phyloP scores from a whole-genome alignment of 2,113 vertebrate genomes.

The Vicugna pacos region DNA sequence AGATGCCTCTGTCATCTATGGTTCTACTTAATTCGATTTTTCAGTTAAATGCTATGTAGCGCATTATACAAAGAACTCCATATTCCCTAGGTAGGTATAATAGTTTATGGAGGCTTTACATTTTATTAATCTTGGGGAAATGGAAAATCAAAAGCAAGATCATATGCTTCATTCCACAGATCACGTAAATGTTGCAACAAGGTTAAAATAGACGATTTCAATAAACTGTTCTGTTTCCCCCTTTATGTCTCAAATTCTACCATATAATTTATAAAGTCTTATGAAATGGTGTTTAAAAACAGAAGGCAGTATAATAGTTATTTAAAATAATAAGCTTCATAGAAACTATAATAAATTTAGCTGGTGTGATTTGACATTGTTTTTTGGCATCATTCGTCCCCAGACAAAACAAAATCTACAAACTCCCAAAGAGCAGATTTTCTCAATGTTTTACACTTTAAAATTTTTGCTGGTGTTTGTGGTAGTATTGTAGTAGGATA shows the following conservation, averaged over 20 bases:
- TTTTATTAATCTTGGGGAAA: constrained; percentile 59
- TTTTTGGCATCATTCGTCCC: not conserved
- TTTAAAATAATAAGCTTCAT: not conserved
- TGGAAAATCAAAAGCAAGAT: constrained; percentile 34
- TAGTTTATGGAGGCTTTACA: constrained; percentile 50
- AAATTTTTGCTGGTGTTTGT: not conserved
- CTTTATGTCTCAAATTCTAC: not conserved
- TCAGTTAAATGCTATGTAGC: constrained; percentile 65
- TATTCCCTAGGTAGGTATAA: constrained; percentile 57
- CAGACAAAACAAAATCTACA: not conserved
- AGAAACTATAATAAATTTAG: constrained; percentile 13
- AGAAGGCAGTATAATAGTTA: not conserved
- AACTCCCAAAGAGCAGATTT: not conserved
- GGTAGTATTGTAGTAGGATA: not conserved
- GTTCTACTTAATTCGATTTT: constrained; percentile 73
- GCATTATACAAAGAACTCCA: constrained; percentile 59
- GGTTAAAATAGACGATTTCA: constrained; percentile 36
- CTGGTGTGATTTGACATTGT: not conserved
- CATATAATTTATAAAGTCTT: not conserved
- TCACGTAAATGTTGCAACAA: constrained; percentile 27
- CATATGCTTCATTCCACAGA: not conserved
- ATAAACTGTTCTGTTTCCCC: not conserved
- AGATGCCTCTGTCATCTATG: constrained; percentile 25
- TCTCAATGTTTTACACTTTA: not conserved
- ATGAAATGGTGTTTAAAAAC: not conserved